These are phyloP conservation scores for Notodonta ziczac DNA, from an alignment of 2,888 invertebrate genomes.

Conservation along the genomic window DNA sequence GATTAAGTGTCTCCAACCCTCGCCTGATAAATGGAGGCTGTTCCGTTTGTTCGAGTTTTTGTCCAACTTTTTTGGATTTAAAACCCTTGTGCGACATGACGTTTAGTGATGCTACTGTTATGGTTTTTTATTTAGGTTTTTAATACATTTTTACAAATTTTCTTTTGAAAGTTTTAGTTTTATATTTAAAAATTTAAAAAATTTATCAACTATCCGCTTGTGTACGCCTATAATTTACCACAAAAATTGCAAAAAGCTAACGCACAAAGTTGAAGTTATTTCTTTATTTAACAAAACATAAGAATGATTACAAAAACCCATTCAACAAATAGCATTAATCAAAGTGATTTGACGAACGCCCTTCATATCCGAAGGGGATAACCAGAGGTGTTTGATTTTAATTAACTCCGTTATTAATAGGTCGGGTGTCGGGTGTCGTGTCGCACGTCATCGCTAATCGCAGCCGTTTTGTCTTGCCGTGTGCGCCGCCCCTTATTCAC, in stretches of 20 bases:
- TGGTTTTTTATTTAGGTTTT: slow-evolving; percentile 8
- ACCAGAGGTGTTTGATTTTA: slow-evolving; percentile 75
- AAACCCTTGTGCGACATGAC: slow-evolving; percentile 27
- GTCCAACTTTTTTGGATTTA: slow-evolving; percentile 19
- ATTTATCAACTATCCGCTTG: too few relatives aligned
- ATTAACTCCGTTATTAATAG: slow-evolving; percentile 76
- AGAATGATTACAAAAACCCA: slow-evolving; percentile 43
- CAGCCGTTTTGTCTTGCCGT: slow-evolving; percentile 60
- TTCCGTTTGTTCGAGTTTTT: slow-evolving; percentile 22
- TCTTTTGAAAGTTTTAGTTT: slow-evolving; percentile 12
- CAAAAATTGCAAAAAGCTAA: too few relatives aligned
- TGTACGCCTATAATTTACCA: too few relatives aligned
- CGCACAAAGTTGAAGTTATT: too few relatives aligned
- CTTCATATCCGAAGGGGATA: slow-evolving; percentile 35
- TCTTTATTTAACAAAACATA: slow-evolving; percentile 28
- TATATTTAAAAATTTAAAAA: background rate
- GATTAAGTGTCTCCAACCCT: slow-evolving; percentile 76
- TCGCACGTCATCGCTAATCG: slow-evolving; percentile 70
- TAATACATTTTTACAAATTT: slow-evolving; percentile 9
- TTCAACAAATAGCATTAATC: slow-evolving; percentile 51
- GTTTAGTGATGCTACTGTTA: slow-evolving; percentile 47
- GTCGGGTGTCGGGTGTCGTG: slow-evolving; percentile 59
- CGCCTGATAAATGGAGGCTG: slow-evolving; percentile 65
- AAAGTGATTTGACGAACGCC: slow-evolving; percentile 54
- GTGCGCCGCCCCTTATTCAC: slow-evolving; percentile 45